Evolutionary conservation across 92 coral and sea anemone species (phyloP).

Genomic region (Epizoanthus rinbou): DNA sequence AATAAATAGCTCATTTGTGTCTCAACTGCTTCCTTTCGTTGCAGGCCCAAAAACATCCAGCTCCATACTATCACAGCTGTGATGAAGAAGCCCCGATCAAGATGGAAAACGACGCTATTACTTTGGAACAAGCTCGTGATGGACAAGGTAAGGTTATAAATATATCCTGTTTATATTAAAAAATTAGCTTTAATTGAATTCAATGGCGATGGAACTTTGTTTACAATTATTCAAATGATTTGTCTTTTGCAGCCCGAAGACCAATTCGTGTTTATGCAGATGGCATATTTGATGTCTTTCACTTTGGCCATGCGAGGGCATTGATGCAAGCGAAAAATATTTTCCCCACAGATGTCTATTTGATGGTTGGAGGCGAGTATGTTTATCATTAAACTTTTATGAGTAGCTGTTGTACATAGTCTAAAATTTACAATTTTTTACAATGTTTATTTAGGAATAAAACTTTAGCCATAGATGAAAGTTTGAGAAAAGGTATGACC

Average conservation of each 20-base stretch:
- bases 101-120: constrained; percentile 57
- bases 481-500: too few species aligned
- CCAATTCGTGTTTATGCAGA: constrained; percentile 97
- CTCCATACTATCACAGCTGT: constrained; percentile 53
- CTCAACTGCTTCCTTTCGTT: not conserved
- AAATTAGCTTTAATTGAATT: not conserved
- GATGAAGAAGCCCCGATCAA: constrained; percentile 44
- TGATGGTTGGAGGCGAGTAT: constrained; percentile 90
- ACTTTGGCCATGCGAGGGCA: constrained; percentile 96
- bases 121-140: constrained; percentile 82
- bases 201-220: too few species aligned
- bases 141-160: constrained; percentile 97
- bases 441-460: not conserved
- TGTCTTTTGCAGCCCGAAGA: constrained; percentile 73
- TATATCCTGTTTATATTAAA: not conserved
- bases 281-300: constrained; percentile 89
- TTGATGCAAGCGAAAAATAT: constrained; percentile 91
- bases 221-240: not conserved
- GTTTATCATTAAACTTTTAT: constrained; percentile 16
- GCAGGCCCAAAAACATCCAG: constrained; percentile 73
- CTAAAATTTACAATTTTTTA: not conserved
- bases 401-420: not conserved
- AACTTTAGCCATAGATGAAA: too few species aligned
- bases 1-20: too few species aligned
- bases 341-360: constrained; percentile 85